phyloP scores from a whole-genome alignment of 2,113 vertebrate species.

The Prochilodus magdalenae region DNA sequence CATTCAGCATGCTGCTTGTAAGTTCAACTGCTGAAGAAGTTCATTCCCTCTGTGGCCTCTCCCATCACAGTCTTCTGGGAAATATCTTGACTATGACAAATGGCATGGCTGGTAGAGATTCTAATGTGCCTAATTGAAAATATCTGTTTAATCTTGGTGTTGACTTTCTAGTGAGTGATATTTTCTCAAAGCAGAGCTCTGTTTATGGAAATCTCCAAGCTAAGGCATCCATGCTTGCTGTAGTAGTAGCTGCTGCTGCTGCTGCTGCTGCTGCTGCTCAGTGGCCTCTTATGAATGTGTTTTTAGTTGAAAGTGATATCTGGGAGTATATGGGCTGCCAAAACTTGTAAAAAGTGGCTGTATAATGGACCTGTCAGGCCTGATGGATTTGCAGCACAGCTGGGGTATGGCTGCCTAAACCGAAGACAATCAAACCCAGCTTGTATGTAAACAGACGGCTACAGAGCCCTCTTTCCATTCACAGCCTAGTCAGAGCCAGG shows the following conservation, averaged over 20 bases:
- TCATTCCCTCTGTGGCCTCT: slow-evolving; percentile 27
- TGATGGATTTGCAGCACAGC: slow-evolving; percentile 78
- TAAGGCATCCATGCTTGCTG: slow-evolving; percentile 20
- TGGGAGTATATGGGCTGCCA: slow-evolving; percentile 66
- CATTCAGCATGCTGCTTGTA: neutral
- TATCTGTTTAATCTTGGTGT: slow-evolving; percentile 39
- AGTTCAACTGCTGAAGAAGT: slow-evolving; percentile 22
- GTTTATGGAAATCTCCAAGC: slow-evolving; percentile 38
- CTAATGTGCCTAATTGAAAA: slow-evolving; percentile 55
- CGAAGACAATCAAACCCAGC: slow-evolving; percentile 69
- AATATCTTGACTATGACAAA: slow-evolving; percentile 56
- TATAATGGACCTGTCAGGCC: slow-evolving; percentile 79
- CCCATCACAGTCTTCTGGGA: slow-evolving; percentile 15
- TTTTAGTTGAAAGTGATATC: slow-evolving; percentile 77
- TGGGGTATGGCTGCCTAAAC: slow-evolving; percentile 69
- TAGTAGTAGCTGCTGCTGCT: slow-evolving; percentile 32
- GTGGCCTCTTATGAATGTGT: slow-evolving; percentile 65
- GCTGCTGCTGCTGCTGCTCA: slow-evolving; percentile 33
- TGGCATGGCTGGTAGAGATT: slow-evolving; percentile 34
- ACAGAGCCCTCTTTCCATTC: slow-evolving; percentile 53
- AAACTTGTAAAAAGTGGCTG: slow-evolving; percentile 71
- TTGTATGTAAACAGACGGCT: slow-evolving; percentile 72
- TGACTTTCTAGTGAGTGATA: slow-evolving; percentile 32
- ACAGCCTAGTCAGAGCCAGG: slow-evolving; percentile 49
- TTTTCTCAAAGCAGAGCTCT: slow-evolving; percentile 35